These are phyloP conservation scores for Microplitis mediator DNA, from an alignment of 1,140 invertebrate species.

Conservation along the genomic window DNA sequence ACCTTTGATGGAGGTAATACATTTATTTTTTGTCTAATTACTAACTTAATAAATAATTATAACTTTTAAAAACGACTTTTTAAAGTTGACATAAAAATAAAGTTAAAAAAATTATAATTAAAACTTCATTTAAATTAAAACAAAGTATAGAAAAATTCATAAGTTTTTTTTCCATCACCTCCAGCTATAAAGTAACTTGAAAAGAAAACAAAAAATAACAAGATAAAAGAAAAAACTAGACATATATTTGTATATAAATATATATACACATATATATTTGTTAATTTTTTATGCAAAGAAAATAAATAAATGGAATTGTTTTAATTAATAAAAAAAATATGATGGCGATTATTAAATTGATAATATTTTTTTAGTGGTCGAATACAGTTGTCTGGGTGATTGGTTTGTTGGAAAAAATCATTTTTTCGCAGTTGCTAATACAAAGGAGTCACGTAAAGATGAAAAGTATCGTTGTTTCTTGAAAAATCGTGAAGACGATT, in stretches of 20 bases:
- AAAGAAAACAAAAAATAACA: no score
- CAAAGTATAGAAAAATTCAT: no score
- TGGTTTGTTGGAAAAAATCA: constrained; percentile 96
- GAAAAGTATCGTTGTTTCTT: constrained; percentile 93
- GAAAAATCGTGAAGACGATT: constrained; percentile 92
- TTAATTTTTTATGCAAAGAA: no score
- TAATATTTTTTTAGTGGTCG: constrained; percentile 70
- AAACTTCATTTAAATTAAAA: no score
- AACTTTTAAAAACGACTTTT: constrained; percentile 17
- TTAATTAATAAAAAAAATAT: no score
- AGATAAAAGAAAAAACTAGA: no score
- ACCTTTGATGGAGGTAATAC: constrained; percentile 83
- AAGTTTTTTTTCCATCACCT: no score
- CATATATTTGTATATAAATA: no score
- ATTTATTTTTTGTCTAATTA: background rate
- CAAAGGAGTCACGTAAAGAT: constrained; percentile 91
- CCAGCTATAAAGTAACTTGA: no score
- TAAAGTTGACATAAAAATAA: constrained; percentile 15
- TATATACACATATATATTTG: no score
- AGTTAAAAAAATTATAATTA: no score
- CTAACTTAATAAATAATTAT: background rate
- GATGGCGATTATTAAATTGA: background rate
- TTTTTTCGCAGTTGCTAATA: constrained; percentile 93
- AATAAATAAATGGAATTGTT: no score
- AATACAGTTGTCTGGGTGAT: constrained; percentile 92